phyloP scores from a whole-genome alignment of 2,113 vertebrate genomes.

The Dasypus novemcinctus region DNA sequence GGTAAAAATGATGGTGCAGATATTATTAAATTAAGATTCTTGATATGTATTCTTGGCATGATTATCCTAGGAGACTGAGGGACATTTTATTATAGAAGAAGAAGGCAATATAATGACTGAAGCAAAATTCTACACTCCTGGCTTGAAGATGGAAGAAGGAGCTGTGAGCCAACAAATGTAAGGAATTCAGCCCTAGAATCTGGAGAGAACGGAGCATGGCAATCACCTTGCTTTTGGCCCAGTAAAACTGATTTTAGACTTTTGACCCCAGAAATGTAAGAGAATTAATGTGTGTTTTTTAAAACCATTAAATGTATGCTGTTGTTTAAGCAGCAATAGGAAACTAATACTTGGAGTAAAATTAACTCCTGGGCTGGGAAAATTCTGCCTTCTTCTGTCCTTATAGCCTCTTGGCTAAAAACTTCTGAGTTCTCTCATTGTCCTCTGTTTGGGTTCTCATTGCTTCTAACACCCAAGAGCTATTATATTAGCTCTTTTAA shows the following conservation, averaged over 20 bases:
- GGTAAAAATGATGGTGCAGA: background rate
- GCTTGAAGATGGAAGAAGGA: background rate
- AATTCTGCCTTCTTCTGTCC: background rate
- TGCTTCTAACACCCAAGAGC: background rate
- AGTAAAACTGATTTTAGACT: background rate
- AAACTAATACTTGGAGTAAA: background rate
- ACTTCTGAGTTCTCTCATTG: background rate
- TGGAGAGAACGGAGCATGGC: background rate
- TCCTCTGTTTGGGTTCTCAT: background rate
- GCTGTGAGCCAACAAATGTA: background rate
- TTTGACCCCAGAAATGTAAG: background rate
- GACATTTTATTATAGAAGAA: background rate
- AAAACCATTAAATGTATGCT: background rate
- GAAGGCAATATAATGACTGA: background rate
- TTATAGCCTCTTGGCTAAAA: accelerated
- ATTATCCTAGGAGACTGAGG: background rate
- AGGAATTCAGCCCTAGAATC: background rate
- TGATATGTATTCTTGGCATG: too few species aligned
- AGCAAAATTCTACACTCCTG: background rate
- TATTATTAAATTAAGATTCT: background rate
- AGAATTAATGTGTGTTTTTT: background rate
- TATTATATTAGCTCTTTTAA: background rate
- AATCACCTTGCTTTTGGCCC: background rate
- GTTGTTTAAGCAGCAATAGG: background rate
- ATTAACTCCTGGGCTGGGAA: background rate